Base-by-base conservation (phyloP, 1,140 invertebrate genomes). In the Sinonovacula constricta region DNA sequence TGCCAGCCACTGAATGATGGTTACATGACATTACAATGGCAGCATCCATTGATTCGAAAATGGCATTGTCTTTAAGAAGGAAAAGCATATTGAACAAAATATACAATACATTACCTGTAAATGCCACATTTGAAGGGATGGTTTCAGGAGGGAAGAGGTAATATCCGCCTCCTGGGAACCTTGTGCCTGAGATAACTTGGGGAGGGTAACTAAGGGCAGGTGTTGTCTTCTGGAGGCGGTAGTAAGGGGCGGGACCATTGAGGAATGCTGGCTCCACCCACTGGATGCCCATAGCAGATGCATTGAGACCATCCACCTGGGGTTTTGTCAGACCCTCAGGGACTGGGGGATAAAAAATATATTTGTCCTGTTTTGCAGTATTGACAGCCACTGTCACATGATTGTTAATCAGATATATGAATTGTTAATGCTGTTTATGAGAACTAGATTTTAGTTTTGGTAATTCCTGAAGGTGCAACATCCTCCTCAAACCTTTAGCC, bases 101-200 rank as follows among this genome's bases (percentile, higher is more conserved):
- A n/a, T n/a, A n/a, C n/a, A n/a, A n/a, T 4, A 15, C 66, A 75
- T 56, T 59, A 90, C 89, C 90, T 65, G 90, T 90, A 70, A 88
- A 91, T 15, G 75, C 85, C 28, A 90, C 89, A 81, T 86, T 86
- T 45, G 87, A 83, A 24, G 88, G 88, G 14, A 91, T 68, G 18
- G 84, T 86, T 22, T 85, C 81, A 14, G 90, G 69, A 26, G 87
- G 86, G 66, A 91, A 91, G 22, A 80, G 68, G 57, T 90, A 89
- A 76, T 88, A 90, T n/a, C 90, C 89, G 34, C 86, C 86, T 7
- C 90, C 90, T 34, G 89, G 85, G 76, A 90, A 91, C 24, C 88
- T 67, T 26, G 87, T 90, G 22, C 88, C 89, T 31, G 70, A 81
- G 22, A 88, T 84, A 12, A 87, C 84, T 18, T 84, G 85, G n/a